A percentile compares a stretch with the other conserved stretches of the same genome.
phyloP scores from a whole-genome alignment of 64 coral and sea anemone species.

The Dendrophyllia cribrosa region DNA sequence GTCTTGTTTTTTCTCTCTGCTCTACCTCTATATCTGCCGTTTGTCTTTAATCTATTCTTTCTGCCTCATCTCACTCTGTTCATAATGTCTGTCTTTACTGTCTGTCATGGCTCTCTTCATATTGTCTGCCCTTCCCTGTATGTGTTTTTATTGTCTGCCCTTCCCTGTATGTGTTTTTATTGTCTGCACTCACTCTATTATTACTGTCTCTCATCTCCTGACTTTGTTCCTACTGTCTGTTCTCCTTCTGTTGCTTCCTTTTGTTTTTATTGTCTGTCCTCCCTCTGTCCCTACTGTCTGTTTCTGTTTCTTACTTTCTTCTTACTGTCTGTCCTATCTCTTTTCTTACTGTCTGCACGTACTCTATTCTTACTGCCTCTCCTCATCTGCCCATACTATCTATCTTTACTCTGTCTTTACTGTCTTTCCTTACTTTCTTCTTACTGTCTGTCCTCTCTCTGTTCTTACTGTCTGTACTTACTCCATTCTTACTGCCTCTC shows the following conservation, averaged over 20 bases:
- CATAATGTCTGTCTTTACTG: neutral
- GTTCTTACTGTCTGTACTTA: too few species aligned
- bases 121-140: neutral
- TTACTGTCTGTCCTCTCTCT: too few species aligned
- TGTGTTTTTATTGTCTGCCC: neutral
- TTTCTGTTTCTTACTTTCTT: neutral
- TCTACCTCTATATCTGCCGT: too few species aligned
- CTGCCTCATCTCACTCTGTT: too few species aligned
- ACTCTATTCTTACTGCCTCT: neutral
- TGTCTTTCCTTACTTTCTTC: neutral
- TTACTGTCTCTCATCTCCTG: neutral
- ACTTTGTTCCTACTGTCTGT: neutral
- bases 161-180: neutral
- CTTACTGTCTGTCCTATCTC: neutral
- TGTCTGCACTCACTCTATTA: neutral
- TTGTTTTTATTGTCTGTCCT: too few species aligned
- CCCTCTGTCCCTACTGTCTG: too few species aligned
- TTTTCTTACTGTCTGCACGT: too few species aligned
- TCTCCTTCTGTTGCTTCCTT: neutral
- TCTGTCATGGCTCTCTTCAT: neutral
- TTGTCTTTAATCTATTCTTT: neutral
- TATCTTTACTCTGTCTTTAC: neutral
- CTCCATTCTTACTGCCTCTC: neutral
- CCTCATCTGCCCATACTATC: neutral
- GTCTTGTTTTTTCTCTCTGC: neutral